A percentile compares a stretch with the other conserved stretches of the same genome.
Conservation (phyloP, 2,797 vertebrate genomes). For the Periparus ater region DNA sequence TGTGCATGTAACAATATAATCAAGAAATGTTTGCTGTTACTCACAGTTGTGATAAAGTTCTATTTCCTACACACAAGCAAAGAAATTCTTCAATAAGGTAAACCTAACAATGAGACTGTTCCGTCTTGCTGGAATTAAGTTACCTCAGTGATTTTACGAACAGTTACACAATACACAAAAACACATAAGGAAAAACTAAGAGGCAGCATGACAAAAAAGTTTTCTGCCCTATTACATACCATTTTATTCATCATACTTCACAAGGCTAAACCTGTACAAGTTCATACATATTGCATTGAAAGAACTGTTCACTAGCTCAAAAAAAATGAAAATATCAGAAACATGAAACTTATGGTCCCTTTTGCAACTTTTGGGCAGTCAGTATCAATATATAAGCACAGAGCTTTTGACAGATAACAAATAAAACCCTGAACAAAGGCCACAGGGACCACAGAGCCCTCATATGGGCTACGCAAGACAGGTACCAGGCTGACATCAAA, state of each 20-base stretch:
- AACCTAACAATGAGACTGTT: not conserved
- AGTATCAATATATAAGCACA: not conserved
- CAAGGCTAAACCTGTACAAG: constrained; percentile 28
- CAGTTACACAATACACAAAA: not conserved
- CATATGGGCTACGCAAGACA: not conserved
- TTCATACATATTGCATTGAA: not conserved
- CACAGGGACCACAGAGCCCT: not conserved
- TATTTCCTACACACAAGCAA: not conserved
- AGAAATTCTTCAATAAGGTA: not conserved
- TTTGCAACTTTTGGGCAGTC: not conserved
- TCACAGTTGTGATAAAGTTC: not conserved
- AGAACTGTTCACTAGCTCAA: not conserved
- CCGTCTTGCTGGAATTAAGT: not conserved
- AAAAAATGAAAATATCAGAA: not conserved
- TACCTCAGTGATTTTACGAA: not conserved
- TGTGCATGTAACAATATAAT: not conserved
- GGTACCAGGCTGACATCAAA: not conserved
- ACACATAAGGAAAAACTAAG: not conserved
- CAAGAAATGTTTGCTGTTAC: not conserved
- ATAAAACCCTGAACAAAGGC: not conserved
- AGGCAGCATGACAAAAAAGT: not conserved
- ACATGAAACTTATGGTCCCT: not conserved
- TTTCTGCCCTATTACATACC: constrained; percentile 15
- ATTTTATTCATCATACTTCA: constrained; percentile 30
- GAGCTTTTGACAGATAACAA: not conserved